Base-by-base conservation (phyloP, 2,888 invertebrate species). In the Phengaris arion region DNA sequence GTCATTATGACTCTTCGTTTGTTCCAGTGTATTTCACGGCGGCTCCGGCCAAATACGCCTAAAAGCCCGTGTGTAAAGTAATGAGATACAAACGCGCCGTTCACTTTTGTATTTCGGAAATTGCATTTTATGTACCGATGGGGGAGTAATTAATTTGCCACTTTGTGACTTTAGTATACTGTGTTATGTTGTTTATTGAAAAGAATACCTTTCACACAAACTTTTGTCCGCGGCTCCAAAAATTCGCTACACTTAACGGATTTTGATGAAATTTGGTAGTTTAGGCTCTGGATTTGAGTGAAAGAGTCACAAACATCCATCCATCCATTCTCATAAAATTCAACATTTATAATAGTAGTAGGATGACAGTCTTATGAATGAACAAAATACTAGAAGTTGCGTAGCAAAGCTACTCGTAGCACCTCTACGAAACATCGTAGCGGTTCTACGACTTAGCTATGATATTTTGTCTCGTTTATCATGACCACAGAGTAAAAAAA, bases 1-100 rank as follows among this genome's bases (percentile, higher is more conserved):
- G 57, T 70, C 75, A 69, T 70, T 75, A 70, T 57, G 69, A 69
- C 69, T 57, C 69, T 70, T 75, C 75, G 57, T 70, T 70, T 70
- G 55, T 70, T 69, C 75, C 69, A 69, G 69, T 57, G 51, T 75
- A 57, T 57, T 69, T 69, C 69, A 46, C 69, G 55, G 13, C 54
- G 4, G 48, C 48, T 48, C 48, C 3, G 48, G 6, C 55, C 22
- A 48, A 22, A 74, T 59, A 57, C 35, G 10, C 59, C 10, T 74
- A 59, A 51, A 74, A 59, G 15, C 74, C 59, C 46, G 72, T 48
- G 12, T 10, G 48, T 7, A 46, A 35, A 2, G 35, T 74, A 55
- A 74, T 74, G 52, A 45, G 74, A 74, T 55, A 72, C 51, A 72
- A 48, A 70, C 15, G 70, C 48, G 35, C 52, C 52, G 12, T 22